phyloP scores from a whole-genome alignment of 2,113 vertebrate genomes.

The Litocranius walleri region DNA sequence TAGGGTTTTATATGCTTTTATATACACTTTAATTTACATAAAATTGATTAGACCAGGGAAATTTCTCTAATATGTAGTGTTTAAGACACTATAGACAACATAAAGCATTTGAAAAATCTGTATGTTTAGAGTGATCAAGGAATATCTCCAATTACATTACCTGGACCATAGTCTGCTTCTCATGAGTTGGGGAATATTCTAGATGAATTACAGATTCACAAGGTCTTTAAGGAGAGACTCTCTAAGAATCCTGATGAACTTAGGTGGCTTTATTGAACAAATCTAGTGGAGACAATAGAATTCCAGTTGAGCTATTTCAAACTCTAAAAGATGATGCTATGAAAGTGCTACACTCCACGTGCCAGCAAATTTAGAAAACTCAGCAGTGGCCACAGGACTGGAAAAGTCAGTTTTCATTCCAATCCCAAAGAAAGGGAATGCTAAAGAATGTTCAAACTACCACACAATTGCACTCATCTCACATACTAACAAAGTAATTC shows the following conservation, averaged over 20 bases:
- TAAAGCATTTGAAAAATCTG: not conserved
- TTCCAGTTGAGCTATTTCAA: not conserved
- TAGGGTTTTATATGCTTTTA: not conserved
- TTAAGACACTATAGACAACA: not conserved
- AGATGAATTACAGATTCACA: not conserved
- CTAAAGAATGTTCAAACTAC: not conserved
- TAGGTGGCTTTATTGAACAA: not conserved
- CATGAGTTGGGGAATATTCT: not conserved
- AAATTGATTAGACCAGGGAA: not conserved
- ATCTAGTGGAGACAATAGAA: not conserved
- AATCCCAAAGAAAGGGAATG: not conserved
- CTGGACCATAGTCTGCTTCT: not conserved
- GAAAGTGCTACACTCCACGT: not conserved
- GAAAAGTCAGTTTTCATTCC: not conserved
- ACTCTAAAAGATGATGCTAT: not conserved
- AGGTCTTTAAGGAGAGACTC: not conserved
- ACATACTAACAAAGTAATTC: not conserved
- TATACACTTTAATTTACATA: not conserved
- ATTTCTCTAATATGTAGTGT: not conserved
- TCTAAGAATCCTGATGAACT: not conserved
- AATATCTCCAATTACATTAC: not conserved
- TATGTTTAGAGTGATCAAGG: not conserved
- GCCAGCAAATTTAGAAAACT: not conserved
- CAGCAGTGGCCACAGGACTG: not conserved
- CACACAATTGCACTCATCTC: not conserved